Conservation (phyloP, 1,140 invertebrate species). For the Penaeus japonicus region DNA sequence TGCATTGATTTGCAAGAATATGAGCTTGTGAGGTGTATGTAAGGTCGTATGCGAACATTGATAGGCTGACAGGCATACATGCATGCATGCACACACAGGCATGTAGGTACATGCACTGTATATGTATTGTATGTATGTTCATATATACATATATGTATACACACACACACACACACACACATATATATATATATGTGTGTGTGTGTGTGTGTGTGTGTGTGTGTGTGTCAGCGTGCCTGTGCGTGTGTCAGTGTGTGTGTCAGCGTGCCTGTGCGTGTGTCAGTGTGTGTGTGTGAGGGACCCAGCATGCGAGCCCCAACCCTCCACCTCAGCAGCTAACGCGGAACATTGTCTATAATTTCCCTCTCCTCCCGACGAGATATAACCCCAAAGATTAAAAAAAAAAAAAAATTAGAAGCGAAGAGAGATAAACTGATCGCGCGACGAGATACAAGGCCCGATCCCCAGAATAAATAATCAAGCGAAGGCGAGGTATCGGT, state of each 20-base stretch:
- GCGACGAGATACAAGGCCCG: too few relatives aligned
- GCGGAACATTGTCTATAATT: too few relatives aligned
- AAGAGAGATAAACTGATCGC: too few relatives aligned
- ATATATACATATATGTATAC: slow-evolving; percentile 24
- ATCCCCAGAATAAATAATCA: too few relatives aligned
- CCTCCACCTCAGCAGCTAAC: too few relatives aligned
- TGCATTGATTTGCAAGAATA: too few relatives aligned
- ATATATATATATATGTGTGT: slow-evolving; percentile 19
- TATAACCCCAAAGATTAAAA: too few relatives aligned
- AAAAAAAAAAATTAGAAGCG: too few relatives aligned
- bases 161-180: neutral
- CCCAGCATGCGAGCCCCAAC: neutral
- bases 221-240: neutral
- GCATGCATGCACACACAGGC: neutral
- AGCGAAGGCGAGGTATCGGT: too few relatives aligned
- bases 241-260: neutral
- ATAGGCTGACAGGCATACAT: neutral
- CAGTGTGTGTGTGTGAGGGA: neutral
- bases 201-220: neutral
- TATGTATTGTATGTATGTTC: slow-evolving; percentile 1
- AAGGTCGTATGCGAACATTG: neutral
- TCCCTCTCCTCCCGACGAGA: too few relatives aligned
- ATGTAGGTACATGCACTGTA: neutral
- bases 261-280: neutral
- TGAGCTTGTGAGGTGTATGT: neutral